Conservation (phyloP, 1,140 invertebrate species). For the Manduca sexta region DNA sequence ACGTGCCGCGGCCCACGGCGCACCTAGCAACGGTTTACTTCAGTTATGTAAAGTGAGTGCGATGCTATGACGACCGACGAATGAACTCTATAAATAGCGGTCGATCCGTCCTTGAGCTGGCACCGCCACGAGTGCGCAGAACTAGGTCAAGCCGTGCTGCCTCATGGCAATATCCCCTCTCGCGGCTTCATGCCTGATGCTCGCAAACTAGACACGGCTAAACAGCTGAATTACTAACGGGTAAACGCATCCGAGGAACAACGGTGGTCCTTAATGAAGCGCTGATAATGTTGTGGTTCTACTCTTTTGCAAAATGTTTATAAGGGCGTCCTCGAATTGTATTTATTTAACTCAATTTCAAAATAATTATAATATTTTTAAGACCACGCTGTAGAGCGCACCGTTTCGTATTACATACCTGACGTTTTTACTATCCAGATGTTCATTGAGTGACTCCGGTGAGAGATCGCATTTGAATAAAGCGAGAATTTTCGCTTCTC, state of each 20-base stretch:
- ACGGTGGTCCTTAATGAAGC: too few species aligned
- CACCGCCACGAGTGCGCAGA: slow-evolving; percentile 50
- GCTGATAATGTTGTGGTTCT: too few species aligned
- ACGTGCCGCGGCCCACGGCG: slow-evolving; percentile 31
- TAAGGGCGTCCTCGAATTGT: too few species aligned
- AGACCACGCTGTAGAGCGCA: neutral
- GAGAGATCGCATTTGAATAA: slow-evolving; percentile 23
- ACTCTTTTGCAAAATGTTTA: too few species aligned
- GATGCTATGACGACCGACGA: slow-evolving; percentile 61
- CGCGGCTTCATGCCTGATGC: neutral
- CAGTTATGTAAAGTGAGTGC: slow-evolving; percentile 65
- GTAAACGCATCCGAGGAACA: too few species aligned
- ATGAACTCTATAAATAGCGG: slow-evolving; percentile 68
- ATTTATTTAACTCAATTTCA: too few species aligned
- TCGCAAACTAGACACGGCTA: too few species aligned
- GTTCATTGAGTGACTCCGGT: slow-evolving; percentile 30
- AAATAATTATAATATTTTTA: neutral
- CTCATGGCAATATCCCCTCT: slow-evolving; percentile 33
- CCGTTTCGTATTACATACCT: slow-evolving; percentile 1
- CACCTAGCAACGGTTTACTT: slow-evolving; percentile 46
- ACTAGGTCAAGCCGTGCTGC: slow-evolving; percentile 60
- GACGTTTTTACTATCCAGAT: slow-evolving; percentile 21
- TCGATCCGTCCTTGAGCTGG: slow-evolving; percentile 68
- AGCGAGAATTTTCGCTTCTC: slow-evolving; percentile 30
- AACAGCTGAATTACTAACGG: too few species aligned